phyloP scores from a whole-genome alignment of 2,888 invertebrate genomes.

The Chalcis sispes region DNA sequence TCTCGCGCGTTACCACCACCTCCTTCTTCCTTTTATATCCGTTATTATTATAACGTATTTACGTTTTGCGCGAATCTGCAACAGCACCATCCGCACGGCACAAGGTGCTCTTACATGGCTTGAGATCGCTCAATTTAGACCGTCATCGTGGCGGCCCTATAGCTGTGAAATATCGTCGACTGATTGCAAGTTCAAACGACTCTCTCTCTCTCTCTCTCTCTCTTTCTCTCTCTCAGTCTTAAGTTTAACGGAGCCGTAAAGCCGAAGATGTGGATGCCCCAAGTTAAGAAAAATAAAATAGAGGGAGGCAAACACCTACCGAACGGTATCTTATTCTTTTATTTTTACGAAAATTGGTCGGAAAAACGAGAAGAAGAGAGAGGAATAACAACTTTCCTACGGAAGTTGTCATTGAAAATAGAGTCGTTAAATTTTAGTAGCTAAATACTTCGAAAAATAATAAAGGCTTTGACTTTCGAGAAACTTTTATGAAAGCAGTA shows the following conservation, averaged over 20 bases:
- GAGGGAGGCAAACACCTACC: background rate
- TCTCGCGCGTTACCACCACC: background rate
- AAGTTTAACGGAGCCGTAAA: slow-evolving; percentile 14
- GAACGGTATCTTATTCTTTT: background rate
- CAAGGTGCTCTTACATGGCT: no score
- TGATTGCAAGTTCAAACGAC: slow-evolving; percentile 19
- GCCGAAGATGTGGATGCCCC: no score
- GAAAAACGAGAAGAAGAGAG: background rate
- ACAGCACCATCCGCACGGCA: background rate
- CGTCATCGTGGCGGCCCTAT: background rate
- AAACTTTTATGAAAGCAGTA: background rate
- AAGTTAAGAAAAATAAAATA: no score
- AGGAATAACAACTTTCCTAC: background rate
- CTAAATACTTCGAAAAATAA: background rate
- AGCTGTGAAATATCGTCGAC: slow-evolving; percentile 9
- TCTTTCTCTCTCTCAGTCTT: background rate
- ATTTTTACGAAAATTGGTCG: slow-evolving; percentile 15
- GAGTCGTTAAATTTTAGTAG: background rate
- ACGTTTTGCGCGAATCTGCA: no score
- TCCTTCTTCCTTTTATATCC: no score
- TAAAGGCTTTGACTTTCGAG: background rate
- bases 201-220: no score
- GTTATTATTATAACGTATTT: no score
- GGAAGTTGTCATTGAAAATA: background rate
- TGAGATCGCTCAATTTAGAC: background rate